These are phyloP conservation scores for Tokudaia tokunoshimensis DNA, from an alignment of 2,797 vertebrate genomes.

Conservation along the genomic window DNA sequence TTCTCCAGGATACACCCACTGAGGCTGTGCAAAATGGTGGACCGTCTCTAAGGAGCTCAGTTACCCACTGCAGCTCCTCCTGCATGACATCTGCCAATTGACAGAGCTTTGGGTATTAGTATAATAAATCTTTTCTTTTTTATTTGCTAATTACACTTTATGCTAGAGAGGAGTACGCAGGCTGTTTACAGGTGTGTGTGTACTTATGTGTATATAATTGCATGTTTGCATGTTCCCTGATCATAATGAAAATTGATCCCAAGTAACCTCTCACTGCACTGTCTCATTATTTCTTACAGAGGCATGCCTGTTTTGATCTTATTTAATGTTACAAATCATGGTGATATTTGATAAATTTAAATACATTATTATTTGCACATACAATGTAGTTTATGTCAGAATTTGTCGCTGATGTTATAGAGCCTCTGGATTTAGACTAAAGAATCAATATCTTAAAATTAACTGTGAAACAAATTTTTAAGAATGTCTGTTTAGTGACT, in stretches of 20 bases:
- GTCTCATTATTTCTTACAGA: background rate
- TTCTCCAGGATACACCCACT: background rate
- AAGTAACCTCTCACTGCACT: background rate
- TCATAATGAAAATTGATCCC: background rate
- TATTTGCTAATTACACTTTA: background rate
- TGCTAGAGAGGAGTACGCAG: background rate
- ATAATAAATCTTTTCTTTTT: background rate
- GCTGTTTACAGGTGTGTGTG: background rate
- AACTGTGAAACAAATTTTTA: background rate
- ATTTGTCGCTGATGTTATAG: background rate
- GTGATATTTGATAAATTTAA: background rate
- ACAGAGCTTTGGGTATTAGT: background rate
- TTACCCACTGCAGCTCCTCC: background rate
- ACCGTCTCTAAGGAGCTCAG: background rate
- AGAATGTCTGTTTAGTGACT: too few species aligned
- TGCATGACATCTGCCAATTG: background rate
- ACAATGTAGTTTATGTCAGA: background rate
- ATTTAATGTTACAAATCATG: slow-evolving; percentile 4
- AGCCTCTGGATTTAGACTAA: background rate
- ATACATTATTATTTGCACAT: background rate
- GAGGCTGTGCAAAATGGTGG: background rate
- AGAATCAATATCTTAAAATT: too few species aligned
- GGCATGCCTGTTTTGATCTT: background rate
- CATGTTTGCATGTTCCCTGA: background rate
- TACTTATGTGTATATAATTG: too few species aligned